phyloP scores from a whole-genome alignment of 2,797 vertebrate genomes.

The Neostethus bicornis region DNA sequence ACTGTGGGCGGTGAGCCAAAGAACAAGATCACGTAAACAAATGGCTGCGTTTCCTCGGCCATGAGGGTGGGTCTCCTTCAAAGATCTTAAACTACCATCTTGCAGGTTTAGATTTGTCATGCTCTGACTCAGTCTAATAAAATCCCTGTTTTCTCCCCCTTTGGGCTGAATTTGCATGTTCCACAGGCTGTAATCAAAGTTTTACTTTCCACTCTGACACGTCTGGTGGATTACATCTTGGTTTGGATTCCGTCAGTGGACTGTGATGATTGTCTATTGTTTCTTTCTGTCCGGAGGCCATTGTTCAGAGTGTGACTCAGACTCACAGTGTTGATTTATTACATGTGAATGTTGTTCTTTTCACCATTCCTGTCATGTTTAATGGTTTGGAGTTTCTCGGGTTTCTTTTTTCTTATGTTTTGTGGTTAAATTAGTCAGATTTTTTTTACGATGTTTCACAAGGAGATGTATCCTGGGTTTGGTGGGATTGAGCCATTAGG shows the following conservation, averaged over 20 bases:
- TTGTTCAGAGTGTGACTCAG: constrained; percentile 54
- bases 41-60: too few species aligned
- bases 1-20: too few species aligned
- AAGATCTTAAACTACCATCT: too few species aligned
- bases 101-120: constrained; percentile 43
- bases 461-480: constrained; percentile 37
- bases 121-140: constrained; percentile 16
- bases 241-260: constrained; percentile 69
- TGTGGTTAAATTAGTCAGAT: constrained; percentile 38
- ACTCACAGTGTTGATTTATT: constrained; percentile 35
- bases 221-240: constrained; percentile 55
- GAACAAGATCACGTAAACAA: too few species aligned
- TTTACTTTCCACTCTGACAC: constrained; percentile 34
- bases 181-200: constrained; percentile 19
- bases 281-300: constrained; percentile 48
- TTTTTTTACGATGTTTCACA: constrained; percentile 26
- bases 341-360: constrained; percentile 31
- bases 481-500: too few species aligned
- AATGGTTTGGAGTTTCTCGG: constrained; percentile 27
- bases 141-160: constrained; percentile 16
- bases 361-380: constrained; percentile 30
- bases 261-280: constrained; percentile 61
- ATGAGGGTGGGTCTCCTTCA: too few species aligned
- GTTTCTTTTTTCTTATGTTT: constrained; percentile 38
- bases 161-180: constrained; percentile 17